Percentiles rank a stretch among this genome's conserved stretches.
Conservation (phyloP, 2,888 invertebrate genomes). For the Lasius fuliginosus region DNA sequence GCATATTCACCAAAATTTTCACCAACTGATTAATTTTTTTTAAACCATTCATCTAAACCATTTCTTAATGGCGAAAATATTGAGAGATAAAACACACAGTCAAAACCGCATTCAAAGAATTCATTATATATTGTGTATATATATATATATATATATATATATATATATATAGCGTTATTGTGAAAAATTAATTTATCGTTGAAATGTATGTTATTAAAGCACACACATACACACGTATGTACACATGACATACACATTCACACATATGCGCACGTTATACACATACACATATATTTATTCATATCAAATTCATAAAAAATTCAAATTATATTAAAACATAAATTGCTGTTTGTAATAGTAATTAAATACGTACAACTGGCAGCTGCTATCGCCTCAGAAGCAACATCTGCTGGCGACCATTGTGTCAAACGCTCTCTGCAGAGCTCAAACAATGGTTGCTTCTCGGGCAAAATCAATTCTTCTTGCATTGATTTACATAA, state of each 20-base stretch:
- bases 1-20: too few species aligned
- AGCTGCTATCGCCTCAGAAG: constrained; percentile 82
- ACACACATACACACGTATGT: neutral
- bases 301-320: neutral
- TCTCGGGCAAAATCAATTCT: constrained; percentile 90
- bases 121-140: too few species aligned
- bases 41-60: too few species aligned
- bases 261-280: neutral
- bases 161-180: too few species aligned
- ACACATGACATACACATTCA: neutral
- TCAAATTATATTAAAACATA: neutral
- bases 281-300: neutral
- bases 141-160: too few species aligned
- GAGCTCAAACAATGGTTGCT: constrained; percentile 95
- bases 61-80: too few species aligned
- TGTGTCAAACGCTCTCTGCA: constrained; percentile 92
- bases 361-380: constrained; percentile 81
- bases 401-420: constrained; percentile 89
- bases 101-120: too few species aligned
- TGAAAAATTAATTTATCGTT: too few species aligned
- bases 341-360: neutral
- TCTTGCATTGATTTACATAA: constrained; percentile 91
- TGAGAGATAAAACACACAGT: too few species aligned
- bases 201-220: neutral
- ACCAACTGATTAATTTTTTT: too few species aligned